Evolutionary conservation across 1,140 invertebrate genomes (phyloP), one percentile per base, ranked within the genome.

Genomic region (Euwallacea fornicatus): DNA sequence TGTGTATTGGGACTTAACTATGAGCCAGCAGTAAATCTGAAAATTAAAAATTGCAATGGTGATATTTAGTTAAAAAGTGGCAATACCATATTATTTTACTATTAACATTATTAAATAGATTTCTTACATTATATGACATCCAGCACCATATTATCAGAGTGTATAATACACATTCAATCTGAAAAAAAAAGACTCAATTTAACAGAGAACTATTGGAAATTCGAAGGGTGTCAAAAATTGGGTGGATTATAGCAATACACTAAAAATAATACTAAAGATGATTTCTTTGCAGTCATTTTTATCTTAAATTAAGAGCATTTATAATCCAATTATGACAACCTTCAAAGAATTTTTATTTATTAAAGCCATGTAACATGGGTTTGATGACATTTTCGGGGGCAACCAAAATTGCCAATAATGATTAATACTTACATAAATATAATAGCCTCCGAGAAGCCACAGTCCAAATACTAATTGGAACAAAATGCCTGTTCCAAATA

Each of bases 11-110:
- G 93, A 77, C 33, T 75, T 88, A 8, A 95, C 92, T 70, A 91
- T 92, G 0, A 95, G 76, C 88, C 92, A 93, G 77, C 92, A 94
- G 78, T 96, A 95, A 33, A 93, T 86, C 92, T 95, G 83, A 73
- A 89, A 76, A 74, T 75, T 75, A 74, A 42, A 50, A 10, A 50
- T 13, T 3, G 6, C 7, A 0, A 33, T 4, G 4, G 21, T 33
- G 4, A 33, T 58, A 74, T 69, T 59, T 66, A 74, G 72, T 67
- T 67, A 42, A 42, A 42, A 13, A 53, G n/a, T 9, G 54, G 54
- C 8, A 53, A 65, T 43, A 58, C 41, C 13, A 8, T 2, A 13
- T 11, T 15, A 59, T 8, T 60, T 41, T 33, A 15, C 8, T 13
- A 66, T 46, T 7, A 44, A 64, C 6, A 41, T 13, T 61, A 56